Conservation (phyloP, 2,113 vertebrate genomes). For the Mus musculus region GRCm39 chr7:70728501-70729000, state of each 20-base stretch:
- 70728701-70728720: no score
- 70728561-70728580: background rate
- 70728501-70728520: background rate
- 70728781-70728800: background rate
- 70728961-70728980: conserved; percentile 17
- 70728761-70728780: background rate
- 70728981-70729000: background rate
- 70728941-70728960: background rate
- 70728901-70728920: background rate
- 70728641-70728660: background rate
- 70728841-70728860: background rate
- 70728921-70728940: background rate
- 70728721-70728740: background rate
- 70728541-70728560: background rate
- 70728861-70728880: background rate
- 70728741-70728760: background rate
- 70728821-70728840: conserved; percentile 4
- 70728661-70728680: no score
- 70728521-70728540: background rate
- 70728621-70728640: background rate
- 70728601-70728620: background rate
- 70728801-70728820: background rate
- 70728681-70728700: background rate
- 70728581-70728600: background rate
- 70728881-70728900: background rate